Conservation (phyloP, 2,113 vertebrate species). For the Dasyornis broadbenti region DNA sequence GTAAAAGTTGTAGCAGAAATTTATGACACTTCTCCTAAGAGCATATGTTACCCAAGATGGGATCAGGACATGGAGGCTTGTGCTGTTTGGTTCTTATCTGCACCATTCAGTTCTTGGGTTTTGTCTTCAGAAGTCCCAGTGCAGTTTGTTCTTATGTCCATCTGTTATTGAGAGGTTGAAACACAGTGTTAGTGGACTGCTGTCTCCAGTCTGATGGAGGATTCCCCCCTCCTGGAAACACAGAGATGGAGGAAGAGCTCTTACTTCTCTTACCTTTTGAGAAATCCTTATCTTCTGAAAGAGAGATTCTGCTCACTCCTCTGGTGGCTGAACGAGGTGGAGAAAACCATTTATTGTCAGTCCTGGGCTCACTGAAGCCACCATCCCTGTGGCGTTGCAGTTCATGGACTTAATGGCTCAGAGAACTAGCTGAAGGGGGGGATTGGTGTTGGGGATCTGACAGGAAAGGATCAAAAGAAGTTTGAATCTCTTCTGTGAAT, state of each 20-base stretch:
- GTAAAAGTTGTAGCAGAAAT: constrained; percentile 10
- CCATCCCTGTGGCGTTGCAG: neutral
- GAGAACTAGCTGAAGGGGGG: neutral
- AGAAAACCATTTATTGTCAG: neutral
- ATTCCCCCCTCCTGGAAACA: neutral
- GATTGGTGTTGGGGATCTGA: neutral
- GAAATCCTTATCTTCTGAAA: neutral
- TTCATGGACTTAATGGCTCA: neutral
- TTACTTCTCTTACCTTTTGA: neutral
- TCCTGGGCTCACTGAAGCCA: neutral
- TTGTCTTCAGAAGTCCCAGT: neutral
- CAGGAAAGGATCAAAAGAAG: neutral
- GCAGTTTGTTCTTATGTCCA: neutral
- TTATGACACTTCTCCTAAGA: neutral
- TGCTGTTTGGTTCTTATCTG: neutral
- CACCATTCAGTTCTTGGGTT: neutral
- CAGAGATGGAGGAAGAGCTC: neutral
- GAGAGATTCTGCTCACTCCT: neutral
- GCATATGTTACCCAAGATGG: constrained; percentile 30
- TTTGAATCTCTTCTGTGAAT: neutral
- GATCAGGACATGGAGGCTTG: neutral
- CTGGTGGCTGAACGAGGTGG: neutral
- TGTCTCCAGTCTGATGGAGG: neutral
- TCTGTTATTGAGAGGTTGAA: neutral
- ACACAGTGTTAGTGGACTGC: neutral